Percentiles rank a stretch among this genome's conserved stretches.
Conservation (phyloP, 2,113 vertebrate genomes). For the Mesitornis unicolor region DNA sequence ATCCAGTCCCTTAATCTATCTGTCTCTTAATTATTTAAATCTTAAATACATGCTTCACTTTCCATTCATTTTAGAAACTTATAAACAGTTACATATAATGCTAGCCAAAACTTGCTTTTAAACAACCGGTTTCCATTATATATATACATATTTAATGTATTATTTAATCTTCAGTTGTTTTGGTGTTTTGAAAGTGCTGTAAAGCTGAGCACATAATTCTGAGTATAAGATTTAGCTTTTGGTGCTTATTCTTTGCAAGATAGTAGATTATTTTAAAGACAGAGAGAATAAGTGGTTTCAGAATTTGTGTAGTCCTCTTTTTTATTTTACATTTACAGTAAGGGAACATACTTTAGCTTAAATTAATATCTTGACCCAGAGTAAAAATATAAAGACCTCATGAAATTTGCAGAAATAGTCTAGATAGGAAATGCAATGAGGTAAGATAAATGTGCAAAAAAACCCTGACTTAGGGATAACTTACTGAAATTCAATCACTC, state of each 20-base stretch:
- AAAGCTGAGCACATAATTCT: neutral
- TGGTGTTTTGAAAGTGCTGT: neutral
- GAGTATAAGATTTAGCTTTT: neutral
- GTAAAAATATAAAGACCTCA: neutral
- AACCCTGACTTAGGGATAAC: neutral
- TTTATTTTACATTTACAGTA: neutral
- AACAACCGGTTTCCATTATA: neutral
- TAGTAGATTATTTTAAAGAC: neutral
- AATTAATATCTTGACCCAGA: neutral
- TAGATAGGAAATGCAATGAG: neutral
- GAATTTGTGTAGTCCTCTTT: neutral
- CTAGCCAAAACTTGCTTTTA: neutral
- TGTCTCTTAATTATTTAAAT: neutral
- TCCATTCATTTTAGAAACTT: neutral
- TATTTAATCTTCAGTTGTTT: neutral
- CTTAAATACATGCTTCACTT: neutral
- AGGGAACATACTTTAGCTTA: neutral
- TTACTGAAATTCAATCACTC: neutral
- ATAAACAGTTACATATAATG: neutral
- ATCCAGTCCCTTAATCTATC: neutral
- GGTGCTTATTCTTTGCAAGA: neutral
- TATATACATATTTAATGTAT: neutral
- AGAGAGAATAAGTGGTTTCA: neutral
- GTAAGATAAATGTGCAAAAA: neutral
- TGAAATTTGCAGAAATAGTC: neutral